Conservation (phyloP, 2,888 invertebrate species). For the Chaitophorus viminalis region DNA sequence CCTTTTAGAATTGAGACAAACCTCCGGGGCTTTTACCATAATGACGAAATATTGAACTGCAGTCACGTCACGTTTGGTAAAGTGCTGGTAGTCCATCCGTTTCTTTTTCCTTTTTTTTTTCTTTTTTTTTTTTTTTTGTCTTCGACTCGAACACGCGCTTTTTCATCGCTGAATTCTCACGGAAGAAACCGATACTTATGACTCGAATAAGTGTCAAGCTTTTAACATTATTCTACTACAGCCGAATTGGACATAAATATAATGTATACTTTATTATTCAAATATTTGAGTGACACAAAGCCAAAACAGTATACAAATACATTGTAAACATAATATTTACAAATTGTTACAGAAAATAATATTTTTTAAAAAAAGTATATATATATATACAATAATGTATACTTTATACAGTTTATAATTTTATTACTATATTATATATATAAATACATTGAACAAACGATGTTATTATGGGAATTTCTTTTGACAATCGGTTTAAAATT, state of each 20-base stretch:
- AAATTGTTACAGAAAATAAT: background rate
- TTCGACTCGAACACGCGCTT: background rate
- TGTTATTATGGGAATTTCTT: too few relatives aligned
- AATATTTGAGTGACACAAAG: background rate
- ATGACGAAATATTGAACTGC: constrained; percentile 59
- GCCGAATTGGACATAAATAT: too few relatives aligned
- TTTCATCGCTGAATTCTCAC: background rate
- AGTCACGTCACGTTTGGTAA: constrained; percentile 54
- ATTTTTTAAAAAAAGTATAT: background rate
- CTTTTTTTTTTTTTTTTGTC: background rate
- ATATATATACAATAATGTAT: too few relatives aligned
- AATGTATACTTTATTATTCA: background rate
- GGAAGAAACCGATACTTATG: background rate
- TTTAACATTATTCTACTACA: background rate
- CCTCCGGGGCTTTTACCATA: constrained; percentile 57
- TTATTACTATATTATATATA: too few relatives aligned
- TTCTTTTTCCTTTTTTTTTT: background rate
- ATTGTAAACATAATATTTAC: too few relatives aligned
- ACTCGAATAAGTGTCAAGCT: background rate
- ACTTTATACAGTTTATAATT: too few relatives aligned
- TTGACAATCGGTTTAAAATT: too few relatives aligned
- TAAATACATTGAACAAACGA: too few relatives aligned
- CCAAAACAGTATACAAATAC: background rate
- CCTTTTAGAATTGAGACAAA: constrained; percentile 51
- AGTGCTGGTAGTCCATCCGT: constrained; percentile 8